Evolutionary conservation across 1,140 invertebrate species (phyloP), one percentile per base, ranked within the genome.

Genomic region (Drosophila carrolli): DNA sequence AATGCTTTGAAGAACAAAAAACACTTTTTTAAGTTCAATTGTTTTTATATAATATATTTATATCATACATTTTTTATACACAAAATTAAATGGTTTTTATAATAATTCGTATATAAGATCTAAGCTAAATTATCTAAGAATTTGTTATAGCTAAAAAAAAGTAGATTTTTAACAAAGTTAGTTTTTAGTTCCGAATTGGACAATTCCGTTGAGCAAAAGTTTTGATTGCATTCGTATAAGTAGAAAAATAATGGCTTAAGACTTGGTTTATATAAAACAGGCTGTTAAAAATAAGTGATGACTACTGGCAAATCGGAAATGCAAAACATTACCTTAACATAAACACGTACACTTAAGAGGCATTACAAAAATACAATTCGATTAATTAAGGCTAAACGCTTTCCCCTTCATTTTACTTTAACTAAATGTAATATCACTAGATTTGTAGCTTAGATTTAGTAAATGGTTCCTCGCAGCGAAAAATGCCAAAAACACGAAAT

Each of bases 401-500:
- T 59, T 75, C 56, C 60, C 61, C 54, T 58, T 76, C 43, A 35
- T 47, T 53, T 46, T 71, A 72, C 54, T 65, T 81, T 81, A 91
- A 91, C 80, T 91, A 91, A 91, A 91, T 67, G 72, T 91, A 91
- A 91, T 91, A 91, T 91, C 88, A 91, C 88, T 91, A 91, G 88
- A 91, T 73, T 88, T 75, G 71, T 86, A 88, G 82, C 82, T 86
- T 86, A 86, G 73, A 79, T 72, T 79, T 79, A 83, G 62, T 88
- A 76, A 70, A 84, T 78, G 74, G 46, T 53, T 61, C 38, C 29
- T 70, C 35, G 53, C 62, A 41, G 63, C 59, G 54, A 62, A 75
- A 82, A 82, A 81, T 82, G 78, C 83, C 81, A 89, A 89, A 85
- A 85, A 89, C 81, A 85, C 84, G 72, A 86, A 84, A 91, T 81